Conservation (phyloP, 2,113 vertebrate species). For the Lamprotornis superbus region DNA sequence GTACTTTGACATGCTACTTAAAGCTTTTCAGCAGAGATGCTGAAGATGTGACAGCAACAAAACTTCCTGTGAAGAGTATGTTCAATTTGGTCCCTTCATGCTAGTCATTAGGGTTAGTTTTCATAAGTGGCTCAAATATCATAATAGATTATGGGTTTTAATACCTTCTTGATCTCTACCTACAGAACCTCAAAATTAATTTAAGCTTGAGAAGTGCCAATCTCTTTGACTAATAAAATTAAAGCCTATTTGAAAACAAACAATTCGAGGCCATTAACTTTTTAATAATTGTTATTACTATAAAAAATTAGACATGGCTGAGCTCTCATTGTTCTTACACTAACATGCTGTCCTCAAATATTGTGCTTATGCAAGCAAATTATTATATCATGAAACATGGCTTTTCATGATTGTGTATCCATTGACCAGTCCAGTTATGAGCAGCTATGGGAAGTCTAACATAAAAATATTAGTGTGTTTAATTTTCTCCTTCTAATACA, state of each 20-base stretch:
- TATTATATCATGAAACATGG: neutral
- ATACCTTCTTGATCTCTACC: slow-evolving; percentile 1
- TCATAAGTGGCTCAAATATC: neutral
- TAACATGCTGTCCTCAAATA: slow-evolving; percentile 8
- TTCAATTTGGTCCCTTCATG: neutral
- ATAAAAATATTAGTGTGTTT: neutral
- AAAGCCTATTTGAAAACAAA: slow-evolving; percentile 39
- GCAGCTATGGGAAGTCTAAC: neutral
- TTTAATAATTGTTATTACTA: neutral
- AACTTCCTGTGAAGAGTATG: neutral
- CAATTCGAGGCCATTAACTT: neutral
- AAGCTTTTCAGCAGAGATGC: neutral
- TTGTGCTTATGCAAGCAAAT: neutral
- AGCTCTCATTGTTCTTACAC: neutral
- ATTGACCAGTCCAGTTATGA: neutral
- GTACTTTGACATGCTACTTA: neutral
- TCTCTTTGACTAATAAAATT: slow-evolving; percentile 46
- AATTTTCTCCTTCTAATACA: neutral
- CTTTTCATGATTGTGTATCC: neutral
- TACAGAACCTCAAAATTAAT: neutral
- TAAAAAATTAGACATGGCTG: neutral
- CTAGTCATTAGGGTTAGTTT: neutral
- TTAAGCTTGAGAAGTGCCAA: neutral
- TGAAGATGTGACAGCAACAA: neutral
- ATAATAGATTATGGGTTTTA: slow-evolving; percentile 1